Evolutionary conservation across 2,888 invertebrate species (phyloP).

Genomic region (Desoria tigrina): DNA sequence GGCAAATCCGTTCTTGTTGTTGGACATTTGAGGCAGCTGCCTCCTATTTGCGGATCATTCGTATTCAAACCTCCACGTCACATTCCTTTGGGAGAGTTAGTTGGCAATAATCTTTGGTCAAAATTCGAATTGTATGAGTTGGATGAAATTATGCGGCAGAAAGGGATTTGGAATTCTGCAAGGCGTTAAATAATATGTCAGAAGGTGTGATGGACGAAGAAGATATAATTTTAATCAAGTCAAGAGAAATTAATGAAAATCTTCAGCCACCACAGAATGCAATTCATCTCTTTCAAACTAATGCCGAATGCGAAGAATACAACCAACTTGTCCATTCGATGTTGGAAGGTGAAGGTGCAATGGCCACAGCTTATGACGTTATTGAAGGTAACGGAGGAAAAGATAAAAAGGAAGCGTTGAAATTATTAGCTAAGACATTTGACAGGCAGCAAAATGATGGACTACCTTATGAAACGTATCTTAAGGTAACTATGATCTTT

Average conservation of each 20-base stretch:
- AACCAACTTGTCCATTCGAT: conserved; percentile 17
- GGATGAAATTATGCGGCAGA: too few relatives aligned
- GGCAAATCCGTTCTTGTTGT: too few relatives aligned
- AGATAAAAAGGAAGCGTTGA: too few relatives aligned
- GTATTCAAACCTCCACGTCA: too few relatives aligned
- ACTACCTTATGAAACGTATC: background rate
- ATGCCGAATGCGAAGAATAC: conserved; percentile 25
- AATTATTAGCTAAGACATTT: too few relatives aligned
- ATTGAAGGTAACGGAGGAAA: too few relatives aligned
- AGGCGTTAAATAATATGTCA: conserved; percentile 37
- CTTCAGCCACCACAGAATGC: background rate
- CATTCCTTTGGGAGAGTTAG: too few relatives aligned
- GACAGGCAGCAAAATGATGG: conserved; percentile 26
- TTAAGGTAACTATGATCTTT: conserved; percentile 25
- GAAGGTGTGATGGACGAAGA: conserved; percentile 22
- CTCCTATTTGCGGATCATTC: too few relatives aligned
- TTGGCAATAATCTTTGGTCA: conserved; percentile 13
- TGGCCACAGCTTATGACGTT: too few relatives aligned
- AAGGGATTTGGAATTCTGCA: conserved; percentile 35
- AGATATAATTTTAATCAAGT: conserved; percentile 16
- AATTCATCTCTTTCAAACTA: too few relatives aligned
- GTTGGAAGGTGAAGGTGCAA: background rate
- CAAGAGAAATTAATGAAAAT: background rate
- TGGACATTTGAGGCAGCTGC: too few relatives aligned
- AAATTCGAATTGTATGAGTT: conserved; percentile 20